Conservation (phyloP, 2,888 invertebrate species). For the Eupithecia pulchellata region DNA sequence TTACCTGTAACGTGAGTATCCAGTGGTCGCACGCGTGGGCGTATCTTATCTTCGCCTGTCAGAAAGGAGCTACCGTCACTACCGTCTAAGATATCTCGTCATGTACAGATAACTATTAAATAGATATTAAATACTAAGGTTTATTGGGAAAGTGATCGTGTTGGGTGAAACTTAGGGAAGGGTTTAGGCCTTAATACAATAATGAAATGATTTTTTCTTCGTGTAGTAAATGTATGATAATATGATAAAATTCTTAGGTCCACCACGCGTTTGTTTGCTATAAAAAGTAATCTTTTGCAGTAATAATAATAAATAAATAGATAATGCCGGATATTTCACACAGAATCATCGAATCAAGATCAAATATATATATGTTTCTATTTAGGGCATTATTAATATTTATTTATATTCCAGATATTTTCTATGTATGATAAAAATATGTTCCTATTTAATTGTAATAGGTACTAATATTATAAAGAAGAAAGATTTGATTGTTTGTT, state of each 20-base stretch:
- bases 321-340: no score
- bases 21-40: constrained; percentile 51
- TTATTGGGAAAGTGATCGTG: constrained; percentile 47
- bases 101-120: constrained; percentile 67
- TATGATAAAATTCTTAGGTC: background rate
- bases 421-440: no score
- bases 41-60: constrained; percentile 70
- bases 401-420: no score
- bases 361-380: no score
- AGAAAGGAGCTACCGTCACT: constrained; percentile 58
- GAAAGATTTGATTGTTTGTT: no score
- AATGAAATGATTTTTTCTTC: background rate
- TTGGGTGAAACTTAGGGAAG: background rate
- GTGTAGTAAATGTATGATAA: no score
- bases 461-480: no score
- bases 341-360: no score
- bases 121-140: constrained; percentile 63
- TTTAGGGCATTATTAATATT: no score
- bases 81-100: constrained; percentile 56
- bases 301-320: no score
- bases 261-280: background rate
- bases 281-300: no score
- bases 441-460: no score
- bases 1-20: constrained; percentile 16
- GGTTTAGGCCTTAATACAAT: background rate